Conservation (phyloP, 2,797 vertebrate genomes). For the Scyliorhinus canicula region DNA sequence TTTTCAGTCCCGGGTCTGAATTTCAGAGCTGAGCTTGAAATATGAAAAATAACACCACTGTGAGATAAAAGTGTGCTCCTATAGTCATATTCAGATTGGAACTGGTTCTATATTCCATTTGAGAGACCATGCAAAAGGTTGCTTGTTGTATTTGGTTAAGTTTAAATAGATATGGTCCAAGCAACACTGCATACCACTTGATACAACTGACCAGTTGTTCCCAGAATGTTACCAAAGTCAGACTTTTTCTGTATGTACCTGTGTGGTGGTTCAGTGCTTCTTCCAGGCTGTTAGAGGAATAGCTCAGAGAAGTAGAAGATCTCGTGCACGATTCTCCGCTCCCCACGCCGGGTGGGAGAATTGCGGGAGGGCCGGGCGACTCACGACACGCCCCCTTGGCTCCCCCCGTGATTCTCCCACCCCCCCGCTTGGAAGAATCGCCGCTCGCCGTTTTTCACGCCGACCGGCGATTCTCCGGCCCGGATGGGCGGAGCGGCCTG, state of each 20-base stretch:
- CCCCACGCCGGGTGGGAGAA: no score
- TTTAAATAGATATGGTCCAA: not conserved
- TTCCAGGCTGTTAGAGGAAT: not conserved
- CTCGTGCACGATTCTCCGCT: no score
- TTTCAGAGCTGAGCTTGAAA: not conserved
- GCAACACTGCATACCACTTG: not conserved
- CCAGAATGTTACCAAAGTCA: not conserved
- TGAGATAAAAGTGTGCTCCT: not conserved
- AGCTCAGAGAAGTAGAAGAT: not conserved
- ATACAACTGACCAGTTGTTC: slow-evolving; percentile 18
- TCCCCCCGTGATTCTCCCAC: no score
- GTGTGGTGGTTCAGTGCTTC: not conserved
- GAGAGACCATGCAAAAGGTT: not conserved
- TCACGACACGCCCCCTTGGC: no score
- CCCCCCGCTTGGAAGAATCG: no score
- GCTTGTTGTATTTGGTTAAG: slow-evolving; percentile 14
- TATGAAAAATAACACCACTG: not conserved
- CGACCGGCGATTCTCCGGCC: no score
- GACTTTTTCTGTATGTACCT: not conserved
- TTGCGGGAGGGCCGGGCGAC: no score
- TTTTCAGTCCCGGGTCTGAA: not conserved
- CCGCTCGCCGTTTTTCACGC: no score
- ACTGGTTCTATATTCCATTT: not conserved
- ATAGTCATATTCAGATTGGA: not conserved
- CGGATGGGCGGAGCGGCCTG: no score